phyloP scores from a whole-genome alignment of 2,113 vertebrate species.

The Pituophis catenifer region DNA sequence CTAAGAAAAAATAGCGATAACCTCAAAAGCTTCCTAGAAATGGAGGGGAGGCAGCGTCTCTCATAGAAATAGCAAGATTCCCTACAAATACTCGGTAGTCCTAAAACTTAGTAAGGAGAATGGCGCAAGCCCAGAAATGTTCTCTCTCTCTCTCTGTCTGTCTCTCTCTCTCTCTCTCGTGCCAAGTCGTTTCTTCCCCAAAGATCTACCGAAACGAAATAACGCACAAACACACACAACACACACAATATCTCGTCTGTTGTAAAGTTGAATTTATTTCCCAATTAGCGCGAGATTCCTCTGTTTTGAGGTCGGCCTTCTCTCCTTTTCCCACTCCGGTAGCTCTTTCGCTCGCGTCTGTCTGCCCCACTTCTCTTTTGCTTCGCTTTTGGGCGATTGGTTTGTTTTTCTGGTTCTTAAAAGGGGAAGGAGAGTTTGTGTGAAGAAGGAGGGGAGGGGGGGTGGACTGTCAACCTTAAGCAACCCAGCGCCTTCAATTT shows the following conservation, averaged over 20 bases:
- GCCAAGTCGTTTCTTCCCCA: too few relatives aligned
- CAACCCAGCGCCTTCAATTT: not conserved
- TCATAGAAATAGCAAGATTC: not conserved
- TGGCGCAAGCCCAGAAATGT: not conserved
- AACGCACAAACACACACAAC: not conserved
- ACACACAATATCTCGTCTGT: not conserved
- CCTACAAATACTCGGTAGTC: not conserved
- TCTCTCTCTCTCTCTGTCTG: not conserved
- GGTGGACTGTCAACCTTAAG: not conserved
- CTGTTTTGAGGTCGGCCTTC: not conserved
- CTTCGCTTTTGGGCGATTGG: not conserved
- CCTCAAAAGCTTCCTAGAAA: not conserved
- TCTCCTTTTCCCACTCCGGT: not conserved
- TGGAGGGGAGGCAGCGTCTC: not conserved
- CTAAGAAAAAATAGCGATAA: not conserved
- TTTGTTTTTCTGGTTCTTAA: not conserved
- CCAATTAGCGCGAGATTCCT: not conserved
- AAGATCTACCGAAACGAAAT: not conserved
- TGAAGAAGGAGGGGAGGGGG: not conserved
- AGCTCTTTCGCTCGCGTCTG: not conserved
- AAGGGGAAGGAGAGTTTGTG: not conserved
- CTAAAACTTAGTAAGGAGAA: not conserved
- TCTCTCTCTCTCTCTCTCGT: too few relatives aligned
- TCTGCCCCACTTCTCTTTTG: not conserved
- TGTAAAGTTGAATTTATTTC: not conserved